Base-by-base conservation (phyloP, 2,797 vertebrate genomes). In the Poeciliopsis presidionis region DNA sequence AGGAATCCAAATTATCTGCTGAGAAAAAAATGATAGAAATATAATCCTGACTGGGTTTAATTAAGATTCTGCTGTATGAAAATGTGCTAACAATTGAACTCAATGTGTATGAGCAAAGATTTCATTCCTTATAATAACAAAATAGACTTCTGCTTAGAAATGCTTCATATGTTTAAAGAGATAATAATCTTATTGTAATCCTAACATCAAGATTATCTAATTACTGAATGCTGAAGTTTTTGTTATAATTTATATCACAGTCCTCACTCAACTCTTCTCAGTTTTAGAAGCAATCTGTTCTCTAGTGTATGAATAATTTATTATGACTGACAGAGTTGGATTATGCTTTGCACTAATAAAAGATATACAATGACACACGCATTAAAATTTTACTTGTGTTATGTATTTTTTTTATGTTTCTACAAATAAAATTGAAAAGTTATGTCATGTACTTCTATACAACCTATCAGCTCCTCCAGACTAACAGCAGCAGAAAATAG, bases 31-130 rank as follows among this genome's bases (percentile, higher is more conserved):
- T 87, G 49, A 83, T 76, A 67, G 61, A 81, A 89, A 90, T 89
- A 87, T 69, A 9, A 88, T 84, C 88, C 57, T 73, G 25, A 30
- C 57, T 74, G 75, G 81, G 55, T 89, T 87, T 88, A 92, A 88
- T 90, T 89, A 81, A 76, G 78, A 75, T 30, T 81, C 78, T 51
- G 78, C 74, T 85, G 73, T 76, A 67, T 81, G 85, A 79, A 81
- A 75, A 65, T 46, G 25, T 36, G 71, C 41, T 43, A 53, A 49
- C 28, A 70, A 57, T 49, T 77, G 45, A 80, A 73, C 57, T 82
- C 6, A 3, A 22, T 73, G 20, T 49, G 57, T 25, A 36, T 74
- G 0, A 71, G 73, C 36, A 73, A 33, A 76, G 67, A 51, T 59
- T 61, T 78, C 76, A 20, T 18, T 86, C 4, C 28, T 45, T 49